Percentiles rank a stretch among this genome's conserved stretches.
These are phyloP conservation scores for Dryobates pubescens DNA, from an alignment of 2,797 vertebrate genomes.

Conservation along the genomic window DNA sequence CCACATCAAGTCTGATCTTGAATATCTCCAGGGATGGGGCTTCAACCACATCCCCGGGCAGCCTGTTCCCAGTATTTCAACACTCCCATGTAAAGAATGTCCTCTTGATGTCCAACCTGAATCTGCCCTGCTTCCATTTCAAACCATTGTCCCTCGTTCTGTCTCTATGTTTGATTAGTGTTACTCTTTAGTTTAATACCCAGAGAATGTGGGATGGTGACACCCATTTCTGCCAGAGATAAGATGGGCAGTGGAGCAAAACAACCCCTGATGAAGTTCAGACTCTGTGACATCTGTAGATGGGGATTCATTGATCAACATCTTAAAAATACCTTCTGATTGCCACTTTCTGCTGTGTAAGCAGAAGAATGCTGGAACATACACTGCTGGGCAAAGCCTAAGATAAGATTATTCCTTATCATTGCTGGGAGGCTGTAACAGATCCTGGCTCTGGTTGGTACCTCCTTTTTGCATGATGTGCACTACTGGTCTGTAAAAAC, in stretches of 20 bases:
- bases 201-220: neutral
- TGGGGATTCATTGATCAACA: neutral
- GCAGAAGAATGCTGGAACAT: neutral
- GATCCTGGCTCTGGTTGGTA: neutral
- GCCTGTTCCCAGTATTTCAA: too few species aligned
- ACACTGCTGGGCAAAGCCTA: accelerated
- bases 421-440: neutral
- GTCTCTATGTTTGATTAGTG: neutral
- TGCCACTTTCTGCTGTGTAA: neutral
- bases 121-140: too few species aligned
- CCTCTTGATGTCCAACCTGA: too few species aligned
- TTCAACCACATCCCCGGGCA: too few species aligned
- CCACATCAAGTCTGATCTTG: too few species aligned
- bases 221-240: neutral
- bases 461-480: neutral
- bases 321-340: neutral
- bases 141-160: too few species aligned
- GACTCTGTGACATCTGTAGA: neutral
- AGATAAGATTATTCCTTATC: neutral
- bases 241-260: neutral
- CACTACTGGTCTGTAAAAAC: neutral
- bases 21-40: too few species aligned
- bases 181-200: neutral
- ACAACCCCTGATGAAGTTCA: neutral
- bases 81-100: too few species aligned